Evolutionary conservation across 64 coral and sea anemone genomes (phyloP).

Genomic region (Pachyseris speciosa): DNA sequence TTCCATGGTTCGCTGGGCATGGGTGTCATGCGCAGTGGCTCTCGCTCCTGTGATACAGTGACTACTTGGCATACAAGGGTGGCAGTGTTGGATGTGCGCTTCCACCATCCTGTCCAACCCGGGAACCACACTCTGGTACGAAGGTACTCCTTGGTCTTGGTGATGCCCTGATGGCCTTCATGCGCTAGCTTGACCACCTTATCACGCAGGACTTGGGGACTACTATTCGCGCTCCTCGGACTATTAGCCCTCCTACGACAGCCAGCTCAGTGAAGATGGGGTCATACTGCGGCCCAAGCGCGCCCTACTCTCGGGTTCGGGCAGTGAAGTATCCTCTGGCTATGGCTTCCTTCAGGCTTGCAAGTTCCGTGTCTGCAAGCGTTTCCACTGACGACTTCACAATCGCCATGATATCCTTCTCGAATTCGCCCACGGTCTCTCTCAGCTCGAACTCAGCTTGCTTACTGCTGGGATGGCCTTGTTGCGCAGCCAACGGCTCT

Average conservation of each 20-base stretch:
- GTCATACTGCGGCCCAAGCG: conserved; percentile 7
- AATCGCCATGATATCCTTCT: conserved; percentile 45
- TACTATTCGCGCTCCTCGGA: conserved; percentile 46
- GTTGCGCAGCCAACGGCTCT: neutral
- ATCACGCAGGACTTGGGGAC: conserved; percentile 24
- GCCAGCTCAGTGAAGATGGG: conserved; percentile 54
- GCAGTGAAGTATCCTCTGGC: conserved; percentile 15
- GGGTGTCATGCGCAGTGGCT: conserved; percentile 10
- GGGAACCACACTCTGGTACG: conserved; percentile 28
- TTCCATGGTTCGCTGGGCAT: neutral
- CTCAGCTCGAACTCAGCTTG: neutral
- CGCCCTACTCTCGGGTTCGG: neutral
- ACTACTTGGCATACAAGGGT: conserved; percentile 47
- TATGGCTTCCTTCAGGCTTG: conserved; percentile 43
- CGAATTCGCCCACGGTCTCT: neutral
- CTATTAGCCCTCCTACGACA: conserved; percentile 41
- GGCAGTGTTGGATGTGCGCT: conserved; percentile 33
- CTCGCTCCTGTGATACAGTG: conserved; percentile 23
- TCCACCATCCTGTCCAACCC: conserved; percentile 50
- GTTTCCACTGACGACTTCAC: conserved; percentile 5
- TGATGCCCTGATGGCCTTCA: conserved; percentile 55
- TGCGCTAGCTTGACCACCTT: conserved; percentile 37
- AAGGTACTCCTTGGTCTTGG: conserved; percentile 53
- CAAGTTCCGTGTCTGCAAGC: conserved; percentile 41
- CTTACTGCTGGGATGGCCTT: neutral